These are phyloP conservation scores for Brevimyrus niger DNA, from an alignment of 2,113 vertebrate species.

Conservation along the genomic window DNA sequence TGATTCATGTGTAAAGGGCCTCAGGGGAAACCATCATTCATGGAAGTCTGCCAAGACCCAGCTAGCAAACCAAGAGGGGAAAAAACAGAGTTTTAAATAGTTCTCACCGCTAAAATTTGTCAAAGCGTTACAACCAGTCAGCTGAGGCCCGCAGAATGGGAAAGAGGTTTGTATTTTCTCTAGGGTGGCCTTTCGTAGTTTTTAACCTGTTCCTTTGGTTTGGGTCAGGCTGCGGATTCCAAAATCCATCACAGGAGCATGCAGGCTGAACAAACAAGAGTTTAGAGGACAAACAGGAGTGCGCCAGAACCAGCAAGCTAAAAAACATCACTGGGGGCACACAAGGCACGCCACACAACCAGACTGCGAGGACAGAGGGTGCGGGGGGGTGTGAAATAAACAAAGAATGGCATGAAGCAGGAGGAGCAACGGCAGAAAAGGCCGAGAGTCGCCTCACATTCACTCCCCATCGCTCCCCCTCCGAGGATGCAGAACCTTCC, in stretches of 20 bases:
- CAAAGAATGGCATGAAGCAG: background rate
- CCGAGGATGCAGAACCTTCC: background rate
- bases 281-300: background rate
- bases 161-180: background rate
- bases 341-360: background rate
- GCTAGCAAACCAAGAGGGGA: conserved; percentile 40
- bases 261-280: background rate
- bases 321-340: background rate
- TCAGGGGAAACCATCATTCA: conserved; percentile 48
- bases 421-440: background rate
- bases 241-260: background rate
- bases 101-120: conserved; percentile 42
- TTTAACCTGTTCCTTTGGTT: background rate
- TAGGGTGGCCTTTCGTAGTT: conserved; percentile 18
- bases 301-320: background rate
- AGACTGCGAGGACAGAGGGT: too few species aligned
- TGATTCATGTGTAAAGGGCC: conserved; percentile 64
- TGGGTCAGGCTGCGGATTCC: background rate
- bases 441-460: background rate
- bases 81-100: conserved; percentile 41
- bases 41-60: conserved; percentile 55
- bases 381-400: background rate
- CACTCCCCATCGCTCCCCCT: background rate
- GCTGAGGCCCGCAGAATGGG: conserved; percentile 27
- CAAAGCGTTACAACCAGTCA: conserved; percentile 44